Conservation (phyloP, 1,140 invertebrate species). For the Bombus confusus region DNA sequence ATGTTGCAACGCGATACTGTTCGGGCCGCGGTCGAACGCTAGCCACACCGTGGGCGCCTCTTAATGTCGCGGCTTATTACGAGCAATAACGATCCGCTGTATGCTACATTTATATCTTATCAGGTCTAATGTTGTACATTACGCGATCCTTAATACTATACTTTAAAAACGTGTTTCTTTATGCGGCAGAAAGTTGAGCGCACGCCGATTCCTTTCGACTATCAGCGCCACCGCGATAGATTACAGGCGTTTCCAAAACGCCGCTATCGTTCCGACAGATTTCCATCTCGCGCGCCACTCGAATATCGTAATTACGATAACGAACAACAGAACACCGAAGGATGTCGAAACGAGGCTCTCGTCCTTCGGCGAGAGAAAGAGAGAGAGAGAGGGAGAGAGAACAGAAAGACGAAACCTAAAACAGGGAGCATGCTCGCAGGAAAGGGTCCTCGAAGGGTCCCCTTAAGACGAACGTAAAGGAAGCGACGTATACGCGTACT, state of each 20-base stretch:
- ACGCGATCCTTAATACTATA: conserved; percentile 12
- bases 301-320: conserved; percentile 31
- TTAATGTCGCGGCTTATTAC: conserved; percentile 47
- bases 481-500: not conserved
- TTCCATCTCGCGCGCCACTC: conserved; percentile 13
- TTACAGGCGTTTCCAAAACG: conserved; percentile 38
- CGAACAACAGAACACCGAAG: not conserved
- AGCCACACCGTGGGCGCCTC: not conserved
- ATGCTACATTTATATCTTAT: conserved; percentile 42
- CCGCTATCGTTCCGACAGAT: conserved; percentile 19
- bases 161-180: conserved; percentile 49
- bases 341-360: not conserved
- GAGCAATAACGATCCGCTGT: conserved; percentile 41
- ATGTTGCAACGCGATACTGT: conserved; percentile 43
- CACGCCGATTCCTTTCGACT: not conserved
- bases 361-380: not conserved
- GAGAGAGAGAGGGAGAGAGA: not conserved
- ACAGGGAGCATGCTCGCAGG: not conserved
- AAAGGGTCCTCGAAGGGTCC: conserved; percentile 21
- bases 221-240: conserved; percentile 21
- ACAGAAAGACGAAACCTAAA: not conserved
- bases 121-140: conserved; percentile 42
- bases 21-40: not conserved
- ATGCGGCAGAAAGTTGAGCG: not conserved
- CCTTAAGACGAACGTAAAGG: not conserved